These are phyloP conservation scores for Parazoanthus darwini DNA, from an alignment of 92 coral and sea anemone species.

Conservation along the genomic window DNA sequence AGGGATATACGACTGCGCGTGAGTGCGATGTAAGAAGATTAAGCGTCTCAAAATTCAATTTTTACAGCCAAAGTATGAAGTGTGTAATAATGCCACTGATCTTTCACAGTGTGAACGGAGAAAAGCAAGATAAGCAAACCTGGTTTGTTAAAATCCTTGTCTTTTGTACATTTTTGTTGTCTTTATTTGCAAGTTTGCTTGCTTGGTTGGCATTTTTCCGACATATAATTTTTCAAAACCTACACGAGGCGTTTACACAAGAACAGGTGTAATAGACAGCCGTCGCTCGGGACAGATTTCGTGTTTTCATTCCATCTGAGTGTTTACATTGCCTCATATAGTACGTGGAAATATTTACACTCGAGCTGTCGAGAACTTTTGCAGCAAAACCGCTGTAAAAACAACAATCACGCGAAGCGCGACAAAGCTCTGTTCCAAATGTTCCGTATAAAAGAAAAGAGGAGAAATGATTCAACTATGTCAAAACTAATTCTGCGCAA, in stretches of 20 bases:
- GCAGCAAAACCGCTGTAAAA: slow-evolving; percentile 10
- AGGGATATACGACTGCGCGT: too few relatives aligned
- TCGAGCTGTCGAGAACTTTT: not conserved
- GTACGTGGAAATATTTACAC: not conserved
- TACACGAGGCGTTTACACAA: not conserved
- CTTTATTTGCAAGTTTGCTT: too few relatives aligned
- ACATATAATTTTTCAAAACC: too few relatives aligned
- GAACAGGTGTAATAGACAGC: not conserved
- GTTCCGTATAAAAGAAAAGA: not conserved
- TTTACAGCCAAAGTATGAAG: too few relatives aligned
- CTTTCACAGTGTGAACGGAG: too few relatives aligned
- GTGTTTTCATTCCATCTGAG: not conserved
- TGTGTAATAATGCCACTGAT: too few relatives aligned
- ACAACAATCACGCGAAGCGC: not conserved
- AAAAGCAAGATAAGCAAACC: too few relatives aligned
- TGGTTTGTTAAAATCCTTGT: too few relatives aligned
- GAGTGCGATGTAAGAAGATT: too few relatives aligned
- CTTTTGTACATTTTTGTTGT: too few relatives aligned
- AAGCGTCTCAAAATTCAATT: too few relatives aligned
- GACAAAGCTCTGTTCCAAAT: not conserved
- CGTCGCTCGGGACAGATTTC: not conserved
- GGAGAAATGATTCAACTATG: not conserved
- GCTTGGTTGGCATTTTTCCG: too few relatives aligned
- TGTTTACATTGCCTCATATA: not conserved
- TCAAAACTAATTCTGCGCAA: not conserved